Conservation (phyloP, 2,113 vertebrate genomes). For the Piprites chloris region DNA sequence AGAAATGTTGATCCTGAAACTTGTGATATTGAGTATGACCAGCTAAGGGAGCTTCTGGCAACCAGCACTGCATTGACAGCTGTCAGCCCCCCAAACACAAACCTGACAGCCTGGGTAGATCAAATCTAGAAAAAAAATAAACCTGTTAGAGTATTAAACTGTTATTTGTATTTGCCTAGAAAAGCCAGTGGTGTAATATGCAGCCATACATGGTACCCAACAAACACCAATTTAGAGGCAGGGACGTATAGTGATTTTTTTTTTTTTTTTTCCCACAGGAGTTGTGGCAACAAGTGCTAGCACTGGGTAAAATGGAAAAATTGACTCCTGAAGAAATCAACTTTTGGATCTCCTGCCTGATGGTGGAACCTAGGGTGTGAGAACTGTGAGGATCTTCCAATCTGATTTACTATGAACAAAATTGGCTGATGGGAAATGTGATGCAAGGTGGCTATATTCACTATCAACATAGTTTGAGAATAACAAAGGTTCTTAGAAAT, state of each 20-base stretch:
- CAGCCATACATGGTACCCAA: background rate
- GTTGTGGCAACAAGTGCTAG: background rate
- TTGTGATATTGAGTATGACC: background rate
- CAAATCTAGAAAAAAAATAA: background rate
- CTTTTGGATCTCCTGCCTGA: background rate
- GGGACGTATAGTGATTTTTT: background rate
- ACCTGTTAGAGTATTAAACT: background rate
- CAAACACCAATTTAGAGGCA: background rate
- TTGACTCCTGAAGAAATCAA: background rate
- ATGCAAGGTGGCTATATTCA: background rate
- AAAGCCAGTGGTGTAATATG: background rate
- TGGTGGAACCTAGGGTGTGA: background rate
- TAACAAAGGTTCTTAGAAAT: background rate
- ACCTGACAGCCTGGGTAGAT: background rate
- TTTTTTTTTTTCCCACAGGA: background rate
- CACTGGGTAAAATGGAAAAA: background rate
- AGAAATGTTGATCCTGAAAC: background rate
- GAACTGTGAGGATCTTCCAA: background rate
- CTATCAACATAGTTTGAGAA: background rate
- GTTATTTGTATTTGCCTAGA: background rate
- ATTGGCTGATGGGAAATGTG: background rate
- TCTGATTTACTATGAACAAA: background rate
- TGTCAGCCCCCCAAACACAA: accelerated
- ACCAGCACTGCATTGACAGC: background rate
- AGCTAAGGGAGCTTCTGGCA: background rate